phyloP scores from a whole-genome alignment of 2,113 vertebrate species.

The Rhagologus leucostigma region DNA sequence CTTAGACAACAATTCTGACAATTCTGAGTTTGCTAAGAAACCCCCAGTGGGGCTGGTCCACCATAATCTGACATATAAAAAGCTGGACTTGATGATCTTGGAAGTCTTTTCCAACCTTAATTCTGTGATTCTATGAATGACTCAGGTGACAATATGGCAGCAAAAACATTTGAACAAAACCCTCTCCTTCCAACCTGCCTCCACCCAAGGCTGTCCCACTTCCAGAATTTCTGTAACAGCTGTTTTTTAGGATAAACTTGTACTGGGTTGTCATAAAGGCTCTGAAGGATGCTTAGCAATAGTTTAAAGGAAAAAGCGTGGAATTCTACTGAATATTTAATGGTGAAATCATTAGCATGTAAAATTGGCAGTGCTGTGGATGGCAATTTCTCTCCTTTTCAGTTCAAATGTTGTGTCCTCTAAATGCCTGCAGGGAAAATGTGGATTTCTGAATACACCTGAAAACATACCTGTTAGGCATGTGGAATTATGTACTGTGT shows the following conservation, averaged over 20 bases:
- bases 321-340: not conserved
- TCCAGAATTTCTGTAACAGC: not conserved
- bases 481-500: accelerated
- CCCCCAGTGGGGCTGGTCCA: not conserved
- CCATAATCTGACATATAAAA: not conserved
- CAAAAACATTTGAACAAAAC: not conserved
- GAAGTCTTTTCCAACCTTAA: not conserved
- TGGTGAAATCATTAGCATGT: not conserved
- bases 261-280: not conserved
- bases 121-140: not conserved
- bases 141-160: not conserved
- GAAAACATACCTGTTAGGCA: not conserved
- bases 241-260: not conserved
- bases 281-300: not conserved
- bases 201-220: not conserved
- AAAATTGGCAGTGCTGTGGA: not conserved
- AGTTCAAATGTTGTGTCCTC: not conserved
- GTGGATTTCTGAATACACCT: not conserved
- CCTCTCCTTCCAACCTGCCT: not conserved
- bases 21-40: not conserved
- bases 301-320: not conserved
- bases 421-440: not conserved
- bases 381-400: not conserved
- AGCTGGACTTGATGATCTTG: not conserved
- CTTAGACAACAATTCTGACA: not conserved